phyloP scores from a whole-genome alignment of 2,888 invertebrate species.

The Halictus ligatus region DNA sequence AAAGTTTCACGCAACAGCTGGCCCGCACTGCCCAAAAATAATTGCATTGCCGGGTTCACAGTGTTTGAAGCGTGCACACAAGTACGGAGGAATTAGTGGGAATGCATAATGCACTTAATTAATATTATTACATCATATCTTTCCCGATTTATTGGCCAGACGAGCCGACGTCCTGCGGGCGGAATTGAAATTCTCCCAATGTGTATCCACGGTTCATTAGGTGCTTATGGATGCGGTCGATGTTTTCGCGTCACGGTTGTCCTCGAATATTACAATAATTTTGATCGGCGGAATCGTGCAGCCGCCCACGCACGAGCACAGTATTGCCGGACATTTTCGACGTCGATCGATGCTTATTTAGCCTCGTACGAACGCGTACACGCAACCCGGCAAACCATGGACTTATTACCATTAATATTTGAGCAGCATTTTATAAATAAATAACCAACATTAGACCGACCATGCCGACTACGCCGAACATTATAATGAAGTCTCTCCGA shows the following conservation, averaged over 20 bases:
- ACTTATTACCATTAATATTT: slow-evolving; percentile 53
- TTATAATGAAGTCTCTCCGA: not conserved
- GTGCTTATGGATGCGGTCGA: slow-evolving; percentile 30
- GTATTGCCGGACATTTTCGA: slow-evolving; percentile 39
- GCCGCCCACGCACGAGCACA: slow-evolving; percentile 18
- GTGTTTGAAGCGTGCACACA: not conserved
- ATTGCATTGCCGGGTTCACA: not conserved
- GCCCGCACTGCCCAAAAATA: not conserved
- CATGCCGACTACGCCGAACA: not conserved
- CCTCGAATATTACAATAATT: slow-evolving; percentile 52
- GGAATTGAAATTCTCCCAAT: slow-evolving; percentile 23
- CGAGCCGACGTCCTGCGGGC: not conserved
- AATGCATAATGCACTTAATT: slow-evolving; percentile 28
- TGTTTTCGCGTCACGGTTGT: slow-evolving; percentile 35
- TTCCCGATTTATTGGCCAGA: slow-evolving; percentile 20
- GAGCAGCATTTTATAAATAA: slow-evolving; percentile 51
- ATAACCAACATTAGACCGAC: slow-evolving; percentile 15
- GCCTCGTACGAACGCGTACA: slow-evolving; percentile 14
- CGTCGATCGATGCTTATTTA: slow-evolving; percentile 39
- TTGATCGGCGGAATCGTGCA: slow-evolving; percentile 34
- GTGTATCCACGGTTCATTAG: slow-evolving; percentile 42
- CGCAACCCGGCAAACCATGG: slow-evolving; percentile 14
- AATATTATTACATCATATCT: slow-evolving; percentile 10
- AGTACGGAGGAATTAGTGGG: not conserved
- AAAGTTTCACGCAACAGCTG: not conserved